Percentiles rank a stretch among this genome's conserved stretches.
phyloP scores from a whole-genome alignment of 1,140 invertebrate species.

The Drosophila obscura region DNA sequence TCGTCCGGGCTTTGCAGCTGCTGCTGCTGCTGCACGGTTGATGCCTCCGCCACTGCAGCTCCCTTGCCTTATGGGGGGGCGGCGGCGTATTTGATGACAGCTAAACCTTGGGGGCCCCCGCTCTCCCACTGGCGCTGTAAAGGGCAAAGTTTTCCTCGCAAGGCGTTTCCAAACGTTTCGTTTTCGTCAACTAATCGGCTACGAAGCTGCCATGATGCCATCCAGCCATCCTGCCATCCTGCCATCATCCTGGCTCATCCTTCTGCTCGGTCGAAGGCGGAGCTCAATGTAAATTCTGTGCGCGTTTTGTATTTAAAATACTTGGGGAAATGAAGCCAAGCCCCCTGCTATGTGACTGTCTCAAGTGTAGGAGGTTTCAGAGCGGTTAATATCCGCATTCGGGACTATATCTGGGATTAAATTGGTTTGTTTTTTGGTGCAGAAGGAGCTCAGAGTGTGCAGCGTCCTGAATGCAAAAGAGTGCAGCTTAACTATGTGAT shows the following conservation, averaged over 20 bases:
- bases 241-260: not conserved
- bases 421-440: not conserved
- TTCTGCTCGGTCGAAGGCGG: slow-evolving; percentile 4
- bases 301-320: slow-evolving; percentile 6
- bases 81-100: slow-evolving; percentile 36
- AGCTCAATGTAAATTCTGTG: slow-evolving; percentile 4
- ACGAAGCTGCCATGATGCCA: slow-evolving; percentile 26
- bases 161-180: slow-evolving; percentile 62
- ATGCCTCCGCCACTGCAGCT: not conserved
- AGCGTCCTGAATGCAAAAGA: no score
- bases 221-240: not conserved
- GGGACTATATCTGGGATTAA: not conserved
- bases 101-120: slow-evolving; percentile 5
- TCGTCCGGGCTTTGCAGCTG: slow-evolving; percentile 64
- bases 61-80: slow-evolving; percentile 21
- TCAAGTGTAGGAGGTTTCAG: not conserved
- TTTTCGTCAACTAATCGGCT: slow-evolving; percentile 67
- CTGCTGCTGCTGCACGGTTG: slow-evolving; percentile 32
- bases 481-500: no score
- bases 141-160: slow-evolving; percentile 75
- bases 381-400: not conserved
- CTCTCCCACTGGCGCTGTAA: slow-evolving; percentile 17
- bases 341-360: not conserved
- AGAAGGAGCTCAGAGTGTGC: not conserved
- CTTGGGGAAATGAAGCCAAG: slow-evolving; percentile 15